These are phyloP conservation scores for Solea senegalensis DNA, from an alignment of 2,113 vertebrate species.

Conservation along the genomic window DNA sequence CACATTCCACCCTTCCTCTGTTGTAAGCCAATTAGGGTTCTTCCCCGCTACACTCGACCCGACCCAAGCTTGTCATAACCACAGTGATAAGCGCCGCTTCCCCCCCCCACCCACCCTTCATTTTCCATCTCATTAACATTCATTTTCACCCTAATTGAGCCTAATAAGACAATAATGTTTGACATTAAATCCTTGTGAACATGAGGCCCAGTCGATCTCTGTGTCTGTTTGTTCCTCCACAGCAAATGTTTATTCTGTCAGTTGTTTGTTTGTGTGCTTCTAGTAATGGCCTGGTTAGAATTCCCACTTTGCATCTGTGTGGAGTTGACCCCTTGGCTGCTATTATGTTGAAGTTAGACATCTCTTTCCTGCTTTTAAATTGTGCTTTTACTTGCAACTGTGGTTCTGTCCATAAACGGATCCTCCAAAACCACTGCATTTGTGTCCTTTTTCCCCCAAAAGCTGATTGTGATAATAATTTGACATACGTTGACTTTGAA, in stretches of 20 bases:
- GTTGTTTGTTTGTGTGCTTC: slow-evolving; percentile 32
- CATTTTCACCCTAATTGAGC: slow-evolving; percentile 86
- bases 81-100: slow-evolving; percentile 26
- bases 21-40: slow-evolving; percentile 61
- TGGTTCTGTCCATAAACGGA: neutral
- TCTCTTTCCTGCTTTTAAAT: slow-evolving; percentile 6
- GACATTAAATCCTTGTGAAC: slow-evolving; percentile 79
- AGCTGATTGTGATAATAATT: slow-evolving; percentile 10
- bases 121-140: slow-evolving; percentile 92
- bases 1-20: slow-evolving; percentile 40
- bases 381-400: slow-evolving; percentile 9
- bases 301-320: slow-evolving; percentile 36
- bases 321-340: slow-evolving; percentile 29
- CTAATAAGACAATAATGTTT: slow-evolving; percentile 87
- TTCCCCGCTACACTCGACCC: slow-evolving; percentile 31
- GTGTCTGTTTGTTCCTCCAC: slow-evolving; percentile 55
- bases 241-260: slow-evolving; percentile 58
- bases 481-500: slow-evolving; percentile 61
- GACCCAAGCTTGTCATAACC: slow-evolving; percentile 43
- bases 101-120: slow-evolving; percentile 68
- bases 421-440: slow-evolving; percentile 20
- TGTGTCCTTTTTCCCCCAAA: slow-evolving; percentile 16
- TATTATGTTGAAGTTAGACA: slow-evolving; percentile 10
- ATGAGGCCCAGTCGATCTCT: slow-evolving; percentile 61
- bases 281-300: slow-evolving; percentile 38